phyloP scores from a whole-genome alignment of 2,888 invertebrate species.

The Clepsis dumicolana region DNA sequence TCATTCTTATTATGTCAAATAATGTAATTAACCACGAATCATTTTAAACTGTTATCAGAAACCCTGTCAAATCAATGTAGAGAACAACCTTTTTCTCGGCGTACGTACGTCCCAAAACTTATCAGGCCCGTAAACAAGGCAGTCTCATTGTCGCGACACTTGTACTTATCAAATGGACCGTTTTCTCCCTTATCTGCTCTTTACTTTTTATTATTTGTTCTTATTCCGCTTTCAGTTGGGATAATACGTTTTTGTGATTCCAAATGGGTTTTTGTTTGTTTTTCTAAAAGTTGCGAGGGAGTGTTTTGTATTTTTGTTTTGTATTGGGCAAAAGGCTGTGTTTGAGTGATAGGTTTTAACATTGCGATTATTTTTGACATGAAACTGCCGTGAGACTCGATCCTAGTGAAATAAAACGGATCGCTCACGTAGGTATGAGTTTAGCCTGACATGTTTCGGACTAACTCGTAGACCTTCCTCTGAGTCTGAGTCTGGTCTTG shows the following conservation, averaged over 20 bases:
- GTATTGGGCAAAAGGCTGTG: background rate
- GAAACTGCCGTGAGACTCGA: too few species aligned
- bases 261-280: slow-evolving; percentile 16
- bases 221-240: slow-evolving; percentile 37
- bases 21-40: too few species aligned
- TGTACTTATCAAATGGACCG: slow-evolving; percentile 55
- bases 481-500: too few species aligned
- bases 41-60: too few species aligned
- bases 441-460: too few species aligned
- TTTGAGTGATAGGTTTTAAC: too few species aligned
- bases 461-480: too few species aligned
- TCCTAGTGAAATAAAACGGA: too few species aligned
- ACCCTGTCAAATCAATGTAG: background rate
- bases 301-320: background rate
- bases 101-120: slow-evolving; percentile 38
- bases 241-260: slow-evolving; percentile 33
- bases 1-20: too few species aligned
- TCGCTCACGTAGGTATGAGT: too few species aligned
- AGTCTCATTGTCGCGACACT: slow-evolving; percentile 48
- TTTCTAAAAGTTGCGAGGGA: background rate
- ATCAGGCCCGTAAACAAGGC: slow-evolving; percentile 46
- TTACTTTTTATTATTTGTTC: slow-evolving; percentile 56
- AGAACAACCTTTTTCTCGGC: slow-evolving; percentile 12
- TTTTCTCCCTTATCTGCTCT: slow-evolving; percentile 52
- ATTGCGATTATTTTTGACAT: too few species aligned